Percentiles rank a stretch among this genome's conserved stretches.
These are phyloP conservation scores for Melanotaenia maccullochi DNA, from an alignment of 2,797 vertebrate species.

Conservation along the genomic window DNA sequence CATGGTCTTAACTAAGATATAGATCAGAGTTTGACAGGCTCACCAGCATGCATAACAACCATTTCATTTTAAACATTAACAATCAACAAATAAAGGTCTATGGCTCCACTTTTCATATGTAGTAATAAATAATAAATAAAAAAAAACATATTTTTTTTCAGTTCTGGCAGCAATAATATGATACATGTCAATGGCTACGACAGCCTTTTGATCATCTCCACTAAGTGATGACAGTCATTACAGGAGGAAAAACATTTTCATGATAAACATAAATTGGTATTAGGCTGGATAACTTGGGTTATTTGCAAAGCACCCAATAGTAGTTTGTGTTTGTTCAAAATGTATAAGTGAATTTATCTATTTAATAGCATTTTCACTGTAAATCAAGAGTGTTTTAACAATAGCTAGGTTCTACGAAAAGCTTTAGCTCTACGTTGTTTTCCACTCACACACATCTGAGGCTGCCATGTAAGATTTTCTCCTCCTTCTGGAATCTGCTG, in stretches of 20 bases:
- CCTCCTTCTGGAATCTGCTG: too few relatives aligned
- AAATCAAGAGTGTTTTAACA: background rate
- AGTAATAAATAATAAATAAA: too few relatives aligned
- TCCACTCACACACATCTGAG: background rate
- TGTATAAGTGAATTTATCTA: too few relatives aligned
- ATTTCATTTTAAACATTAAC: background rate
- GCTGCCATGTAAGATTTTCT: too few relatives aligned
- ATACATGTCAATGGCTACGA: background rate
- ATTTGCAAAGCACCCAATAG: background rate
- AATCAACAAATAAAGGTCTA: background rate
- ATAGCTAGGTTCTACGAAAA: background rate
- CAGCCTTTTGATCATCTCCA: background rate
- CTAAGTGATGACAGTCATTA: background rate
- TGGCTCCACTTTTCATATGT: background rate
- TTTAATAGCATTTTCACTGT: background rate
- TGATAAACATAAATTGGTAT: background rate
- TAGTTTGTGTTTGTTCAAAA: background rate
- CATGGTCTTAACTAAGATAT: conserved; percentile 40
- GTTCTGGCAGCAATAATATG: background rate
- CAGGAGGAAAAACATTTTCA: background rate
- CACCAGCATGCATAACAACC: background rate
- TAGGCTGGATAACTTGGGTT: background rate
- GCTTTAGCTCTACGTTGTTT: too few relatives aligned
- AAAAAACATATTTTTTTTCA: background rate
- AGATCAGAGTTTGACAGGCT: conserved; percentile 23